Base-by-base conservation (phyloP, 2,888 invertebrate species). In the Trypoxylon attenuatum region DNA sequence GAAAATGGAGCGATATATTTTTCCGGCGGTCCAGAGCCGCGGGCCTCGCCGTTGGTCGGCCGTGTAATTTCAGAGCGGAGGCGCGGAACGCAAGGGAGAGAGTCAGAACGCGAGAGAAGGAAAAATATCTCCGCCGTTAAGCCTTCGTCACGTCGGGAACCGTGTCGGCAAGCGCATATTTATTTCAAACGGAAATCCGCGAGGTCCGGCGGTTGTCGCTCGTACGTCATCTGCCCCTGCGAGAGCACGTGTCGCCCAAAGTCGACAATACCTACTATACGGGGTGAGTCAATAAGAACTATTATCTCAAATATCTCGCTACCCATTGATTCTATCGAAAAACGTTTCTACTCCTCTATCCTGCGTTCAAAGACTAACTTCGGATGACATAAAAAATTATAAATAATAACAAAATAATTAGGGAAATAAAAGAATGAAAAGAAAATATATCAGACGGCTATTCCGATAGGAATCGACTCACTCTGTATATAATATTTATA, bases 131-230 rank as follows among this genome's bases (percentile, higher is more conserved):
- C 22, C 38, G 19, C 52, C 19, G 50, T 25, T 25, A 47, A 33
- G 47, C 50, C 54, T 57, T 56, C 29, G 53, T 43, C 46, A 54
- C 42, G 71, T 50, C 71, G 62, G 66, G 67, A 53, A 39, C 71
- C 39, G 23, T 23, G 61, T 45, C 41, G 47, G 50, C 57, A 59
- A 72, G 68, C 73, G 67, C 69, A 71, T 76, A 79, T 80, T 77
- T 75, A 79, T 80, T 76, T 73, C 70, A 55, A 71, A 67, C 69
- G 74, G 73, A 80, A 78, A 80, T 79, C 76, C 78, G 73, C 56
- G 59, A 60, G 65, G 63, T 70, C 55, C 66, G 67, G 69, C 59
- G 27, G 39, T 65, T 66, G 66, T 69, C 66, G 73, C 57, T 64
- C 77, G 69, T 69, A 74, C 60, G 71, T 76, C 74, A 74, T 66